Percentiles rank a stretch among this genome's conserved stretches.
Conservation (phyloP, 2,797 vertebrate species). For the Enteromius unitaeniatus region DNA sequence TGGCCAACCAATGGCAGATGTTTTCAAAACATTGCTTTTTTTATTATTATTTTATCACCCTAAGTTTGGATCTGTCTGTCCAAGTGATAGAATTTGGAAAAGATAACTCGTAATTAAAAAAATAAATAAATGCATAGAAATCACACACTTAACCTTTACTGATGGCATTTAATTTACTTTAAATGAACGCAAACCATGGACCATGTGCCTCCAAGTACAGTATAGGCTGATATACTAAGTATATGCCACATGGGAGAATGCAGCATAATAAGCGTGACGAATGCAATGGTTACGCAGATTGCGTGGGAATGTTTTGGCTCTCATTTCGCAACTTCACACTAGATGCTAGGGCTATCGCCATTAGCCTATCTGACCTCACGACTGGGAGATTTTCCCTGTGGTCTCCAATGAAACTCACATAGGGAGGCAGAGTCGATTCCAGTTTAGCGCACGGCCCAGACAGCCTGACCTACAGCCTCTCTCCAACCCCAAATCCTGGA, state of each 20-base stretch:
- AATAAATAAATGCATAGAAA: neutral
- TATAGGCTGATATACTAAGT: neutral
- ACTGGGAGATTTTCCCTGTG: slow-evolving; percentile 38
- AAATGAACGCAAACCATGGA: neutral
- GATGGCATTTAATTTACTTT: neutral
- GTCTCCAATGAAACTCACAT: slow-evolving; percentile 40
- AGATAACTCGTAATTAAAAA: too few relatives aligned
- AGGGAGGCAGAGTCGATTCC: slow-evolving; percentile 42
- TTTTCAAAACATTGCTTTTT: neutral
- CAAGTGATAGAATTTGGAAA: neutral
- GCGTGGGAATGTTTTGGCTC: neutral
- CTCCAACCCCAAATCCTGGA: slow-evolving; percentile 39
- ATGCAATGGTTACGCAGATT: slow-evolving; percentile 14
- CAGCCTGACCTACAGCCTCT: slow-evolving; percentile 31
- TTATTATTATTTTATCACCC: neutral
- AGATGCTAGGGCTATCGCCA: neutral
- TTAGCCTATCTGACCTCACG: slow-evolving; percentile 31
- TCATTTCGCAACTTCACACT: neutral
- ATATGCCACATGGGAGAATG: neutral
- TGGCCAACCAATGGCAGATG: neutral
- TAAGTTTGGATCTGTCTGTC: neutral
- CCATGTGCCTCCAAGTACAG: too few relatives aligned
- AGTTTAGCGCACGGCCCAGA: slow-evolving; percentile 43
- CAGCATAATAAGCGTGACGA: neutral
- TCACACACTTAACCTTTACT: neutral